Conservation (phyloP, 1,140 invertebrate species). For the Helicoverpa zea region DNA sequence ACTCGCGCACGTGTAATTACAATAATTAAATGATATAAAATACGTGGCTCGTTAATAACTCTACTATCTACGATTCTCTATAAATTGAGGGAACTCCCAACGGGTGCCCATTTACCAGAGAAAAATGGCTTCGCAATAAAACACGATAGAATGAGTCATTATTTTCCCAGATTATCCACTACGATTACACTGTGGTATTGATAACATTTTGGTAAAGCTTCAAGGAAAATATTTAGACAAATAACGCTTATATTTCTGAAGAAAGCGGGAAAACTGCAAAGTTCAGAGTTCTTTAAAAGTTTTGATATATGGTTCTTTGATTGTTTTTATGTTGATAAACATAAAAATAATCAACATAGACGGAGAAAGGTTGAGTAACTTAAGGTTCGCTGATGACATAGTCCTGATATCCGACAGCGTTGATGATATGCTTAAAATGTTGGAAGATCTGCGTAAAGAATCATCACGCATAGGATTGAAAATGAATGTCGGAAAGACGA, state of each 20-base stretch:
- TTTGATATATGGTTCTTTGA: neutral
- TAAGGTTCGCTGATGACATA: no score
- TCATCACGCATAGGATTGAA: no score
- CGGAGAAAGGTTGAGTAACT: no score
- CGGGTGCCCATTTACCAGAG: conserved; percentile 46
- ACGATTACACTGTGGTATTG: conserved; percentile 33
- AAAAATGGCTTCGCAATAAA: conserved; percentile 52
- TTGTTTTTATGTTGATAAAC: neutral
- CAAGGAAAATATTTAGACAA: conserved; percentile 17
- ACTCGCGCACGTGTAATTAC: conserved; percentile 13
- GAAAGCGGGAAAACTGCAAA: neutral
- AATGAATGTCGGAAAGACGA: no score
- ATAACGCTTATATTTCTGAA: neutral
- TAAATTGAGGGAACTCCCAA: conserved; percentile 50
- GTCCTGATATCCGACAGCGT: no score
- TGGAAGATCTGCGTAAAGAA: no score
- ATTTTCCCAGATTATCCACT: conserved; percentile 44
- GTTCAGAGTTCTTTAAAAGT: neutral
- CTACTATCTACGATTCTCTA: conserved; percentile 43
- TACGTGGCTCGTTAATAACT: conserved; percentile 33
- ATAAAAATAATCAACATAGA: no score
- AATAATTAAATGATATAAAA: conserved; percentile 46
- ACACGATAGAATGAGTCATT: conserved; percentile 50
- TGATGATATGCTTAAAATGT: no score
- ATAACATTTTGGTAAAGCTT: conserved; percentile 18